Base-by-base conservation (phyloP, 23 tunicate species). In the Phallusia fumigata region DNA sequence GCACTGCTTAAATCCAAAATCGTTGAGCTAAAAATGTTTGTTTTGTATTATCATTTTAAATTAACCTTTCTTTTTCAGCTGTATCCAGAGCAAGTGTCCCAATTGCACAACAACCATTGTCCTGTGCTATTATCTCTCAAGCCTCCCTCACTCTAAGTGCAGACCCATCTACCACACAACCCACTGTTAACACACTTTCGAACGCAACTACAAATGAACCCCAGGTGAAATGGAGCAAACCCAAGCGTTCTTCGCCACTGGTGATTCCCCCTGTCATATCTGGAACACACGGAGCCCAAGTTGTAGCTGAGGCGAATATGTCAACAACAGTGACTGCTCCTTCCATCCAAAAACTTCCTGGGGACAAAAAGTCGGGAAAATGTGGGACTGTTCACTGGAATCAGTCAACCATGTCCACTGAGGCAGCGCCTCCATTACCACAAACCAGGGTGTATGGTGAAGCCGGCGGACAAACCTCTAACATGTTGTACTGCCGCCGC, bases 351-450 rank as follows among this genome's bases (percentile, higher is more conserved):
- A 58, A 58, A 13, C 28, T 24, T 1, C 26, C 28, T 6, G 28
- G 69, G 3, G 69, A 58, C 3, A 58, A 58, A 58, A 33, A 74
- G n/a, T 33, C 85, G n/a, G 64, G 36, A 8, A 65, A 52, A 40
- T 65, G 87, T 30, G 87, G 91, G 13, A 92, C 97, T 19, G 91
- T 92, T 8, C 97, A 92, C 52, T 92, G 97, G 97, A 87, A 87
- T 30, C 87, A 84, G 53, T 77, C 89, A 30, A 52, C 84, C 5
- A 86, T 32, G 21, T 36, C 85, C 35, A 33, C 51, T 15, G 89
- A 21, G 49, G 33, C 90, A n/a, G 45, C 40, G 30, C 83, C 83
- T 1, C 86, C 91, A 22, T n/a, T 81, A 22, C 77, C 85, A 31
- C 91, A 64, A 52, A 51, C 52, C 6, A 47, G 69, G 13, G 53